phyloP scores from a whole-genome alignment of 2,113 vertebrate genomes.

The Acinonyx jubatus region DNA sequence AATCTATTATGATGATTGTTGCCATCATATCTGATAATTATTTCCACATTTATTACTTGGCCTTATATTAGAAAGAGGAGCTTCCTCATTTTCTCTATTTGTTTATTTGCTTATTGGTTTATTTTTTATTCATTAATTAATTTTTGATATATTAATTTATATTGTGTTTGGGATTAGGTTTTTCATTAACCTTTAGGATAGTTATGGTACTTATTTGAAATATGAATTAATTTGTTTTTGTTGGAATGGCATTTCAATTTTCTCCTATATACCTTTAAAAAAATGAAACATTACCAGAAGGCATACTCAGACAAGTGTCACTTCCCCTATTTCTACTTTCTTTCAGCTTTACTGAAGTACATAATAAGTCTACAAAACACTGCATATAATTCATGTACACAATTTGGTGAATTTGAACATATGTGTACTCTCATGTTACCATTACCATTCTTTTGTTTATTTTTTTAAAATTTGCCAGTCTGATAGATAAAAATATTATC shows the following conservation, averaged over 20 bases:
- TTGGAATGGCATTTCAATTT: neutral
- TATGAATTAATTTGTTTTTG: neutral
- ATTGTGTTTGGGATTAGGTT: neutral
- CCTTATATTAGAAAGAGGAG: neutral
- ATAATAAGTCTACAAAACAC: neutral
- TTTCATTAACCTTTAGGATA: neutral
- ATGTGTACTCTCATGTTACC: neutral
- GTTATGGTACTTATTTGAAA: neutral
- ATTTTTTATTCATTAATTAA: neutral
- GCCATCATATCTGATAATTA: neutral
- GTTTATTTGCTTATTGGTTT: neutral
- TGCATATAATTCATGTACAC: neutral
- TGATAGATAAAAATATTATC: neutral
- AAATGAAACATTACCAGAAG: neutral
- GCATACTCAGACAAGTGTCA: neutral
- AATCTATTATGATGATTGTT: neutral
- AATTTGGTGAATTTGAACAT: neutral
- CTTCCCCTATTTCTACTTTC: neutral
- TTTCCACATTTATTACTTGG: neutral
- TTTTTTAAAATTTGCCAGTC: neutral
- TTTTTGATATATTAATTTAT: neutral
- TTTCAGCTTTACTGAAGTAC: neutral
- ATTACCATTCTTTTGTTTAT: neutral
- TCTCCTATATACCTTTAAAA: neutral
- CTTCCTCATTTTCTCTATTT: neutral